Evolutionary conservation across 2,888 invertebrate species (phyloP).

Genomic region (Campoletis raptor): DNA sequence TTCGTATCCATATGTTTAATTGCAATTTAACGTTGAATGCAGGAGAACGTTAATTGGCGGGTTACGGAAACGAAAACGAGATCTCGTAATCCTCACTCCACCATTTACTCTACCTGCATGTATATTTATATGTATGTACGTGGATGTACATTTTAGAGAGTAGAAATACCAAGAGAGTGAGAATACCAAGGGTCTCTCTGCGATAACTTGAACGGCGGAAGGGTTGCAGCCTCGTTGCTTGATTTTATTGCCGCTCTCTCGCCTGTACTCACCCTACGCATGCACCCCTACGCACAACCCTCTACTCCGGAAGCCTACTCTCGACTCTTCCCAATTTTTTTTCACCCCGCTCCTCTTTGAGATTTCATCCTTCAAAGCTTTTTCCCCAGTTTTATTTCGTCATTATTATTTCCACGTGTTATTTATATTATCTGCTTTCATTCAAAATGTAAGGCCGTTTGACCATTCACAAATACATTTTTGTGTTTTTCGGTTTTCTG

Average conservation of each 20-base stretch:
- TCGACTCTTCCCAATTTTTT: slow-evolving; percentile 63
- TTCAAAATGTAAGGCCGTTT: neutral
- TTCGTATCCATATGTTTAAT: slow-evolving; percentile 62
- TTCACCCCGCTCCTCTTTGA: slow-evolving; percentile 39
- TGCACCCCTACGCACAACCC: slow-evolving; percentile 60
- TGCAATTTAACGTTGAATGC: slow-evolving; percentile 58
- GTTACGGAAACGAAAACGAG: slow-evolving; percentile 80
- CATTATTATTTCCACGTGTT: neutral
- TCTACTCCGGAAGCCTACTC: slow-evolving; percentile 52
- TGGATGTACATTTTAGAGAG: slow-evolving; percentile 32
- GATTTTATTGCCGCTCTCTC: slow-evolving; percentile 81
- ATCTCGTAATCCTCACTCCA: slow-evolving; percentile 74
- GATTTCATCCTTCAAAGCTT: slow-evolving; percentile 37
- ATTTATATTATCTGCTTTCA: neutral
- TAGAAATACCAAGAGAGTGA: slow-evolving; percentile 62
- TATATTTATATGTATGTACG: slow-evolving; percentile 31
- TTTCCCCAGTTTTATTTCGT: neutral
- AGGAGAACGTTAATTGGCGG: slow-evolving; percentile 68
- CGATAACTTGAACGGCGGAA: slow-evolving; percentile 76
- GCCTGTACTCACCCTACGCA: slow-evolving; percentile 40
- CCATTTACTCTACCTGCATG: slow-evolving; percentile 36
- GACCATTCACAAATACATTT: too few species aligned
- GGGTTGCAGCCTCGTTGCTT: slow-evolving; percentile 81
- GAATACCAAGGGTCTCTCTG: slow-evolving; percentile 78
- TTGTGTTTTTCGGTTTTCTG: too few species aligned